Evolutionary conservation across 2,888 invertebrate species (phyloP).

Genomic region (Pinctada fucata): DNA sequence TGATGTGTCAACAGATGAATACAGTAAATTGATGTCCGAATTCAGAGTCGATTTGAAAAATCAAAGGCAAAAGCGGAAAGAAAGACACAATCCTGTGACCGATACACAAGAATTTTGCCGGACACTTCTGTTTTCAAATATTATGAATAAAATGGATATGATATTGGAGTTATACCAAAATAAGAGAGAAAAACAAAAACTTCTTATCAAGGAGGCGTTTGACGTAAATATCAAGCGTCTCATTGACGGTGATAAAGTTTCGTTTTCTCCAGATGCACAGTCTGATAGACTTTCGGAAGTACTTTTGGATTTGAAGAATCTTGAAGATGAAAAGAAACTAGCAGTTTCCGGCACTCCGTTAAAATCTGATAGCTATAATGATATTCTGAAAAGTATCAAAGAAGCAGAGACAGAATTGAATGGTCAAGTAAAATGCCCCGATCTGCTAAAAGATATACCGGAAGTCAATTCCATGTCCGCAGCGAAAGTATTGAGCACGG

Average conservation of each 20-base stretch:
- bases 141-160: slow-evolving; percentile 39
- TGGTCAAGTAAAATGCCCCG: too few relatives aligned
- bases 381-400: slow-evolving; percentile 25
- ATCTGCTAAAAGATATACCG: too few relatives aligned
- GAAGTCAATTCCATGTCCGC: too few relatives aligned
- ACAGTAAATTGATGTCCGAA: slow-evolving; percentile 41
- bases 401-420: slow-evolving; percentile 13
- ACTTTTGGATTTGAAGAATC: slow-evolving; percentile 43
- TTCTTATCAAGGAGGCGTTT: slow-evolving; percentile 42
- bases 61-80: slow-evolving; percentile 33
- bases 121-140: slow-evolving; percentile 45
- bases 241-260: slow-evolving; percentile 42
- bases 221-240: slow-evolving; percentile 36
- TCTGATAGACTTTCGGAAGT: slow-evolving; percentile 50
- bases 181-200: slow-evolving; percentile 44
- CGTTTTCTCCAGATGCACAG: slow-evolving; percentile 38
- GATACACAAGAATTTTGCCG: slow-evolving; percentile 34
- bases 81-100: slow-evolving; percentile 17
- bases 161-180: slow-evolving; percentile 36
- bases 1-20: slow-evolving; percentile 49
- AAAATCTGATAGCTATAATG: slow-evolving; percentile 26
- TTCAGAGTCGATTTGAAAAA: slow-evolving; percentile 44
- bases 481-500: too few relatives aligned
- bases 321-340: slow-evolving; percentile 48
- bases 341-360: slow-evolving; percentile 43